phyloP scores from a whole-genome alignment of 2,888 invertebrate species.

The Coleophora deauratella region DNA sequence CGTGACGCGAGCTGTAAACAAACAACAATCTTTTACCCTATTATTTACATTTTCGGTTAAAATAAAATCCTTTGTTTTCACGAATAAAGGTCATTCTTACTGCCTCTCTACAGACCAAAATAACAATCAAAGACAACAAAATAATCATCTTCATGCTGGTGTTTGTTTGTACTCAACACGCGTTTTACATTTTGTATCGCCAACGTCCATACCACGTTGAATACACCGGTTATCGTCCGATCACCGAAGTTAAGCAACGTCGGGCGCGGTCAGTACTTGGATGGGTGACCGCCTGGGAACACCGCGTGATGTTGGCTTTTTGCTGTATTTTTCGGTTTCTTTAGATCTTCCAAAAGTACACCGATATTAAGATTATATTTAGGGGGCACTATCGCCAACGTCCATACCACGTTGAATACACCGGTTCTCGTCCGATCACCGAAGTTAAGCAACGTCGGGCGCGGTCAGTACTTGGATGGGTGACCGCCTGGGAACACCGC shows the following conservation, averaged over 20 bases:
- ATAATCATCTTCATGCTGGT: too few relatives aligned
- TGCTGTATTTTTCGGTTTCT: slow-evolving; percentile 5
- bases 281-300: slow-evolving; percentile 41
- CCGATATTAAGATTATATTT: too few relatives aligned
- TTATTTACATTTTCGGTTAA: too few relatives aligned
- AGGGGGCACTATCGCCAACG: slow-evolving; percentile 30
- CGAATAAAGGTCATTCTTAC: too few relatives aligned
- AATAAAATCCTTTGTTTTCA: too few relatives aligned
- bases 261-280: slow-evolving; percentile 50
- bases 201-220: slow-evolving; percentile 43
- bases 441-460: slow-evolving; percentile 48
- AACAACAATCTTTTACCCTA: too few relatives aligned
- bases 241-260: slow-evolving; percentile 60
- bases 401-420: slow-evolving; percentile 50
- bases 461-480: slow-evolving; percentile 51
- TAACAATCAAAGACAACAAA: too few relatives aligned
- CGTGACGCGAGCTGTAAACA: too few relatives aligned
- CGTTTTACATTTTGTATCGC: neutral
- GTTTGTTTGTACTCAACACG: too few relatives aligned
- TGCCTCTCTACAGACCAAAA: too few relatives aligned
- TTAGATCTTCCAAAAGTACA: too few relatives aligned
- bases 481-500: slow-evolving; percentile 18
- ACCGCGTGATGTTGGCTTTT: slow-evolving; percentile 41
- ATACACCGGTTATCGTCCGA: slow-evolving; percentile 58
- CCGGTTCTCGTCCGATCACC: slow-evolving; percentile 50